These are phyloP conservation scores for Macropus fuliginosus DNA, from an alignment of 2,797 vertebrate species.

Conservation along the genomic window DNA sequence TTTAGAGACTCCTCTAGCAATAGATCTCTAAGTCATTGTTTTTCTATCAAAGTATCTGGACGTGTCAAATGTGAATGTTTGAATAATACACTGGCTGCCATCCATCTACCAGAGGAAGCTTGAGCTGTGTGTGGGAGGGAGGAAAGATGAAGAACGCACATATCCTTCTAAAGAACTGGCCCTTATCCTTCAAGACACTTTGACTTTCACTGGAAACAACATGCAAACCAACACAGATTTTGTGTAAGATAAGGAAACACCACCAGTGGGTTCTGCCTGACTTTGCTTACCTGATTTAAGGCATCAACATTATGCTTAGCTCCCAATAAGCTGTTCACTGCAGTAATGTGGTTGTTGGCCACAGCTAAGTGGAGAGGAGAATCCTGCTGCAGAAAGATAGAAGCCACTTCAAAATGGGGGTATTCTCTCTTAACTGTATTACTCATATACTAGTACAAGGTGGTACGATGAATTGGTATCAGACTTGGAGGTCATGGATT, in stretches of 20 bases:
- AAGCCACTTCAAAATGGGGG: conserved; percentile 41
- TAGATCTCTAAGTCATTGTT: conserved; percentile 36
- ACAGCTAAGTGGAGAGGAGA: conserved; percentile 92
- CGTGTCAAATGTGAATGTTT: conserved; percentile 16
- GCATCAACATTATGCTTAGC: conserved; percentile 86
- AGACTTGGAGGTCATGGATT: background rate
- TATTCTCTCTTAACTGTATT: background rate
- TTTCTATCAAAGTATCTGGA: conserved; percentile 8
- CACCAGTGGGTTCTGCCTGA: background rate
- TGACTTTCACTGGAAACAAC: conserved; percentile 36
- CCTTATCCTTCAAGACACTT: background rate
- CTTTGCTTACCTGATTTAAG: conserved; percentile 87
- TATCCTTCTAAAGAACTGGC: background rate
- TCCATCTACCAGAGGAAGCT: conserved; percentile 30
- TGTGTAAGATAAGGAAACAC: background rate
- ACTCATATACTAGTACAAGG: background rate
- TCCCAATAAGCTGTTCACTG: conserved; percentile 89
- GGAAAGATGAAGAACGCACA: background rate
- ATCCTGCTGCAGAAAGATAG: conserved; percentile 86
- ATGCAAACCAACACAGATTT: background rate
- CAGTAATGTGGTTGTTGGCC: conserved; percentile 84
- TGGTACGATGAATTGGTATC: background rate
- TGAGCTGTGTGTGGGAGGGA: background rate
- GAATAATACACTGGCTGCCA: background rate
- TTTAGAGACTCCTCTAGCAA: conserved; percentile 44